A percentile compares a stretch with the other conserved stretches of the same genome.
Evolutionary conservation across 1,140 invertebrate genomes (phyloP).

Genomic region (Callitettix versicolor): DNA sequence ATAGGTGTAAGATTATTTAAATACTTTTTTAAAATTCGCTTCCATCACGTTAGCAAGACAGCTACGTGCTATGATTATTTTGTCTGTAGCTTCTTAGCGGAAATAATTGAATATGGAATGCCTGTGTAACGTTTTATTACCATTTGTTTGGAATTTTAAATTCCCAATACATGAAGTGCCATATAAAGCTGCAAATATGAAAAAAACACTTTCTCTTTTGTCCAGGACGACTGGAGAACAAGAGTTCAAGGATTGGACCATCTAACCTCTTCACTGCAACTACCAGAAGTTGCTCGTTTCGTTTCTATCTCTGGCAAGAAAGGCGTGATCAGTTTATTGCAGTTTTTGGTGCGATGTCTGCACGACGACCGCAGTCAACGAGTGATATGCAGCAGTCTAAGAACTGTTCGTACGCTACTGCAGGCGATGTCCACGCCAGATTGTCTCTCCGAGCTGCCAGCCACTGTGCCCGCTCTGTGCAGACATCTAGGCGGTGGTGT

Average conservation of each 20-base stretch:
- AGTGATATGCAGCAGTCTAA: constrained; percentile 15
- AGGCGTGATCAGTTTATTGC: constrained; percentile 8
- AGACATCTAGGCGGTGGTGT: constrained; percentile 17
- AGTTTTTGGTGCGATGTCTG: constrained; percentile 13
- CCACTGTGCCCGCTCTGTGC: constrained; percentile 19
- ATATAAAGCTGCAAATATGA: no score
- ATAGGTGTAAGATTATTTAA: no score
- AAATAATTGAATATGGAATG: no score
- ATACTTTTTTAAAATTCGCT: no score
- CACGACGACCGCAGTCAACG: constrained; percentile 17
- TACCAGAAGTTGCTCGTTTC: constrained; percentile 8
- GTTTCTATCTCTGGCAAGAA: constrained; percentile 1
- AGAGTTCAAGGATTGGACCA: constrained; percentile 18
- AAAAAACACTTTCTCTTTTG: not conserved
- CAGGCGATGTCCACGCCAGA: not conserved
- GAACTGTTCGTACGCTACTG: constrained; percentile 5
- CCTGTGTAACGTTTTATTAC: no score
- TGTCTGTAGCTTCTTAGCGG: no score
- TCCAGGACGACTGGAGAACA: constrained; percentile 23
- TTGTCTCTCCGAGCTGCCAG: constrained; percentile 11
- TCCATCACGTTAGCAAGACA: no score
- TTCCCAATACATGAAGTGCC: no score
- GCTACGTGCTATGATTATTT: no score
- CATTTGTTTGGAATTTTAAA: no score
- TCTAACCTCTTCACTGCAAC: constrained; percentile 7